Evolutionary conservation across 2,113 vertebrate genomes (phyloP), one percentile per base, ranked within the genome.

Genomic region (Halichoeres trimaculatus): DNA sequence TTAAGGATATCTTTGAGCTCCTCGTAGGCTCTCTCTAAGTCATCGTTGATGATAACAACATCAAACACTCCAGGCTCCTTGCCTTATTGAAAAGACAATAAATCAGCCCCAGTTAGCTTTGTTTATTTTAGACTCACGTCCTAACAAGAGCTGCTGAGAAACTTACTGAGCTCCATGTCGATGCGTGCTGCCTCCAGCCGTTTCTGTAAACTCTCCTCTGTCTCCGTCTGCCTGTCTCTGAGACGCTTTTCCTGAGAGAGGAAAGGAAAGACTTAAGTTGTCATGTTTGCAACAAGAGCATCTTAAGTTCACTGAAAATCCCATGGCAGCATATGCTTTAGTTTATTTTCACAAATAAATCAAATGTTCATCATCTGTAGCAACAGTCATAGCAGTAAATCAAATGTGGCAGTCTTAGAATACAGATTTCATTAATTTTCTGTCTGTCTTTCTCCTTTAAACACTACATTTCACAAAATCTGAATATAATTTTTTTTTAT

Each of bases 81-180:
- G 89, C 96, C 96, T 98, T 22, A 2, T 80, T 73, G 65, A 19
- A 1, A 59, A 1, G 67, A 20, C 4, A 22, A 5, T 35, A 1
- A 60, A 38, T 58, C 1, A 74, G 22, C 14, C 22, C 4, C 8
- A 22, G 3, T 2, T 17, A 20, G 3, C 22, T 54, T 8, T 40
- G 34, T 61, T 52, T 43, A 11, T 1, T 55, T 34, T 11, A 10
- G 34, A 5, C 22, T 61, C 2, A 3, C 19, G 5, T 60, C 45
- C 1, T 3, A 3, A 1, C 30, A 1, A 13, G 48, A 40, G 24
- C 3, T 47, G 20, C 35, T 0, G 22, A 38, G 17, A 12, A 89
- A 91, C 96, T 95, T 56, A 99, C 98, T 98, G 69, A 96, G 96
- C 76, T 98, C 96, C 93, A 98, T 92, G 80, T 99, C 97, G 0